Evolutionary conservation across 1,140 invertebrate genomes (phyloP).

Genomic region (Drosophila ananassae): DNA sequence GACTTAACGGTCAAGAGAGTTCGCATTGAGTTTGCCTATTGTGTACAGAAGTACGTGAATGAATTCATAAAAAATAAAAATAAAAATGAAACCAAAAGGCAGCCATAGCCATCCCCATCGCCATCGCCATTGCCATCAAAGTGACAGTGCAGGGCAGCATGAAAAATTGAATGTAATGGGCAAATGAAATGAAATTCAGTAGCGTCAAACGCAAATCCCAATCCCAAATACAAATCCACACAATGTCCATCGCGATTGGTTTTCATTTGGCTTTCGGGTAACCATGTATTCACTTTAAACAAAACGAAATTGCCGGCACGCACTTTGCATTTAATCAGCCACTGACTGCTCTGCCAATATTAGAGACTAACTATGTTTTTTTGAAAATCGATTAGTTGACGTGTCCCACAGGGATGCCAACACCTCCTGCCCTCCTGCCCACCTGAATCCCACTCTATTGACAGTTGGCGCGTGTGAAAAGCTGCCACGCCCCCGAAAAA

Average conservation of each 20-base stretch:
- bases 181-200: conserved; percentile 78
- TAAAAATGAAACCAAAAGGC: conserved; percentile 45
- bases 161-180: conserved; percentile 78
- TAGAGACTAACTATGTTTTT: conserved; percentile 64
- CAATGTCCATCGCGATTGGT: conserved; percentile 40
- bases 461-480: conserved; percentile 55
- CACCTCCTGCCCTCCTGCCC: not conserved
- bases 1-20: conserved; percentile 73
- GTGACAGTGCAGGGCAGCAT: conserved; percentile 37
- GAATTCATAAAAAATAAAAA: conserved; percentile 66
- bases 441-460: conserved; percentile 39
- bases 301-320: conserved; percentile 73
- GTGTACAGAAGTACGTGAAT: conserved; percentile 63
- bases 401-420: conserved; percentile 16
- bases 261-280: conserved; percentile 45
- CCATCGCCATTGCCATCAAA: not conserved
- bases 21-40: conserved; percentile 48
- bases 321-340: conserved; percentile 73
- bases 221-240: conserved; percentile 54
- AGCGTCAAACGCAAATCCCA: conserved; percentile 50
- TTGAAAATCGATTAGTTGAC: conserved; percentile 74
- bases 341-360: conserved; percentile 34
- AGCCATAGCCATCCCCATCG: not conserved
- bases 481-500: conserved; percentile 22
- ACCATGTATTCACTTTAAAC: conserved; percentile 67